A percentile compares a stretch with the other conserved stretches of the same genome.
Conservation (phyloP, 2,888 invertebrate species). For the Oscheius onirici region DNA sequence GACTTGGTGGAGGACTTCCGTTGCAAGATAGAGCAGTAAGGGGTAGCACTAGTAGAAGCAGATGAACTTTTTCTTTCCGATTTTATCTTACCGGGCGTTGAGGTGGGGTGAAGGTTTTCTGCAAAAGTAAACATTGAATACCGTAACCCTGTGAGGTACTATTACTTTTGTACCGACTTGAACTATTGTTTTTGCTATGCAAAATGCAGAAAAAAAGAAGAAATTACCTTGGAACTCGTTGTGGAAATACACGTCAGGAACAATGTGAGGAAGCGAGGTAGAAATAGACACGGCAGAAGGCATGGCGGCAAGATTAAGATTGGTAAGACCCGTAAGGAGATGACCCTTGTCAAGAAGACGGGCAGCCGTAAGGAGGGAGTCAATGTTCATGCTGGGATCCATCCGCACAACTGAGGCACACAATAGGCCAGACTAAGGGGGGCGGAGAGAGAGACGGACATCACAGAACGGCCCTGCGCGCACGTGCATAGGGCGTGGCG, state of each 20-base stretch:
- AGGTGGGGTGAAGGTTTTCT: conserved; percentile 24
- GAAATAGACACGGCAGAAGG: conserved; percentile 22
- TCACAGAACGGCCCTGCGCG: conserved; percentile 25
- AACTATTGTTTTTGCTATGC: no score
- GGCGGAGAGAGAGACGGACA: conserved; percentile 33
- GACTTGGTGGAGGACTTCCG: conserved; percentile 48
- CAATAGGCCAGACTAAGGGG: conserved; percentile 33
- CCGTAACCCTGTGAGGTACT: not conserved
- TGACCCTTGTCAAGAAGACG: conserved; percentile 50
- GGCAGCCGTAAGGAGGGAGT: conserved; percentile 60
- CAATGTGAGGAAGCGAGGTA: conserved; percentile 27
- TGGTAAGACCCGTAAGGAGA: conserved; percentile 38
- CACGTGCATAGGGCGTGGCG: conserved; percentile 29
- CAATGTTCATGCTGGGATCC: conserved; percentile 44
- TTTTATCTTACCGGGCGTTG: conserved; percentile 38
- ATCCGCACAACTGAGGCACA: conserved; percentile 28
- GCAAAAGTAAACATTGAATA: conserved; percentile 20
- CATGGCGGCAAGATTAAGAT: conserved; percentile 27
- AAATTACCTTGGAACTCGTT: conserved; percentile 23
- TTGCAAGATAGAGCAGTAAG: conserved; percentile 39
- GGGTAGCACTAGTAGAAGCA: conserved; percentile 39
- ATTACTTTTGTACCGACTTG: no score
- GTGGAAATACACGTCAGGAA: conserved; percentile 21
- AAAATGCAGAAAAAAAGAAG: not conserved
- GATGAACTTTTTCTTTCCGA: conserved; percentile 24